Conservation (phyloP, 2,113 vertebrate species). For the Bolborhynchus lineola region DNA sequence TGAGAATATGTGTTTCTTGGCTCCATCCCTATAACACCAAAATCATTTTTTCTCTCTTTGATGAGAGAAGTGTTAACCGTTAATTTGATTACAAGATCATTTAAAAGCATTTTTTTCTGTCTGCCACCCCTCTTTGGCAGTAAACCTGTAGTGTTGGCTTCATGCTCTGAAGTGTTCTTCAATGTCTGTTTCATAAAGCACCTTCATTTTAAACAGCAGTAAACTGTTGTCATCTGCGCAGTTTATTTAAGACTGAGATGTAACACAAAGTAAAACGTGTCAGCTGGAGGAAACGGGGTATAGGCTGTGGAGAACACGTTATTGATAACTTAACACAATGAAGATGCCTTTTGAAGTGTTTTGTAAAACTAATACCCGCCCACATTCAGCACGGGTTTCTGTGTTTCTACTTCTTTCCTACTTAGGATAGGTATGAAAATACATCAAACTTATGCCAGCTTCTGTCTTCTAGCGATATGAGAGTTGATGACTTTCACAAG, state of each 20-base stretch:
- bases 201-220: not conserved
- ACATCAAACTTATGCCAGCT: not conserved
- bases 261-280: not conserved
- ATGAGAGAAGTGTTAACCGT: not conserved
- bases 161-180: not conserved
- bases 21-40: not conserved
- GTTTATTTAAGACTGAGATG: conserved; percentile 7
- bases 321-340: not conserved
- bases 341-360: not conserved
- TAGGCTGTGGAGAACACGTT: not conserved
- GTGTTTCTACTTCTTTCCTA: not conserved
- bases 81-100: not conserved
- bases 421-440: not conserved
- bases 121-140: not conserved
- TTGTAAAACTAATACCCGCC: not conserved
- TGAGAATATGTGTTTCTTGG: not conserved
- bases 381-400: not conserved
- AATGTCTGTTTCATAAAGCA: not conserved
- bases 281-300: not conserved
- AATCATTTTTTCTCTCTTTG: not conserved
- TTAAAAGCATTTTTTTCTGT: not conserved
- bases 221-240: not conserved
- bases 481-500: not conserved
- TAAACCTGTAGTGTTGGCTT: not conserved
- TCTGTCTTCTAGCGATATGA: not conserved